phyloP scores from a whole-genome alignment of 1,140 invertebrate genomes.

The Magallana gigas region DNA sequence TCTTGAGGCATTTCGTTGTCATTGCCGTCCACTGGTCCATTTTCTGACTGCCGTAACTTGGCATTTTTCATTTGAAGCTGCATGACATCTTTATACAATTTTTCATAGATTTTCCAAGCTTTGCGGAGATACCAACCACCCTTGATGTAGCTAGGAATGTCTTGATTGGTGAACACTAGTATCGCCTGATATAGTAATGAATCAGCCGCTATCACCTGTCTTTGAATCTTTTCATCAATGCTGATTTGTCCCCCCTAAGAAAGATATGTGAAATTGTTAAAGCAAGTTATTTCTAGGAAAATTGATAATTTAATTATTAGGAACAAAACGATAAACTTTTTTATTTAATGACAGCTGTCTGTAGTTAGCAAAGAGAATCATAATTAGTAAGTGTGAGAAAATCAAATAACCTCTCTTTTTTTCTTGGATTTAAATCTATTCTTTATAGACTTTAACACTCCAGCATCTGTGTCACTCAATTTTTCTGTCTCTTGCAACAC shows the following conservation, averaged over 20 bases:
- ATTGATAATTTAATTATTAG: not conserved
- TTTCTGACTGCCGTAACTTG: constrained; percentile 61
- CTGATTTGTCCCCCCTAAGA: constrained; percentile 63
- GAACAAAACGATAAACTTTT: not conserved
- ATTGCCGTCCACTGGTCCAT: constrained; percentile 63
- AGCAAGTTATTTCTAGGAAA: not conserved
- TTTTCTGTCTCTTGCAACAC: constrained; percentile 85
- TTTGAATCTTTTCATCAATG: constrained; percentile 81
- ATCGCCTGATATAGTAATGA: constrained; percentile 85
- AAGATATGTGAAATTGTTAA: constrained; percentile 9
- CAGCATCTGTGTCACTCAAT: constrained; percentile 80
- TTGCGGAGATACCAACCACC: constrained; percentile 87
- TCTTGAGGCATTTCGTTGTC: constrained; percentile 72
- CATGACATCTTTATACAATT: constrained; percentile 83
- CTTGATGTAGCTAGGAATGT: constrained; percentile 85
- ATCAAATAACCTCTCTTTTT: constrained; percentile 61
- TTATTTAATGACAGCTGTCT: not conserved
- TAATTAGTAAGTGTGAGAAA: not conserved
- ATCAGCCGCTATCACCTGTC: constrained; percentile 86
- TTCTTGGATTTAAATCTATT: constrained; percentile 73
- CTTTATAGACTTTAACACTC: constrained; percentile 71
- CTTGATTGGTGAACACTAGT: constrained; percentile 84
- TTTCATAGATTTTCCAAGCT: constrained; percentile 88
- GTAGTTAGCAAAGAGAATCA: not conserved
- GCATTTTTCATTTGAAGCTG: constrained; percentile 79